Evolutionary conservation across 2,888 invertebrate species (phyloP), one percentile per base, ranked within the genome.

Genomic region (Athalia rosae): DNA sequence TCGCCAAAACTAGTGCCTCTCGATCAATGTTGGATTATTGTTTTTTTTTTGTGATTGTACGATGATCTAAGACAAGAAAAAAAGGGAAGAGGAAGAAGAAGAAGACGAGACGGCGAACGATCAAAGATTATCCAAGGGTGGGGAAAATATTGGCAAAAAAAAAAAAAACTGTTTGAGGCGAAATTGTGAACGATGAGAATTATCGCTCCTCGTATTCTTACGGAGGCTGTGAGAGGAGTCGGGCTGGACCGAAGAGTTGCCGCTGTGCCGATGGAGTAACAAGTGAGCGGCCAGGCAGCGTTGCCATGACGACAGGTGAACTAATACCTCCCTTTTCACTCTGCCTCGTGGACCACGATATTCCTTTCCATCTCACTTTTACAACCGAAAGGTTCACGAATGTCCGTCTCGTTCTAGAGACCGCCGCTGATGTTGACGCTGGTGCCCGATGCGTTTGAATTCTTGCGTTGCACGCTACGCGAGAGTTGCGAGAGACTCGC

Each of bases 281-380:
- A 88, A 89, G 89, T 89, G 89, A 89, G 88, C 88, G 89, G 88
- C 71, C 84, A 88, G 87, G 88, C 89, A 86, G 89, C 86, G 89
- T 89, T 89, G 89, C 89, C 89, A 89, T 89, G 89, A 89, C 88
- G 88, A 89, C 89, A 89, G 89, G 89, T 89, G 89, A 89, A 87
- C 87, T 87, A 87, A 83, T 86, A 84, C 83, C 28, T 79, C 81
- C 79, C 82, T 82, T 69, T 82, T 79, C 80, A 78, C 78, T 79
- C 76, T 59, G 59, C 66, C 77, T 63, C 61, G 69, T 58, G 28
- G 59, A 77, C 47, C 69, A 28, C 15, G 67, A 4, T 15, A 59
- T n/a, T 67, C 43, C 64, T 61, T 47, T 45, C 64, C 59, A 77
- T 56, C 78, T 41, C 28, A 53, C 13, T 59, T 71, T 78, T 61